Conservation (phyloP, 2,113 vertebrate species). For the Nibea coibor region DNA sequence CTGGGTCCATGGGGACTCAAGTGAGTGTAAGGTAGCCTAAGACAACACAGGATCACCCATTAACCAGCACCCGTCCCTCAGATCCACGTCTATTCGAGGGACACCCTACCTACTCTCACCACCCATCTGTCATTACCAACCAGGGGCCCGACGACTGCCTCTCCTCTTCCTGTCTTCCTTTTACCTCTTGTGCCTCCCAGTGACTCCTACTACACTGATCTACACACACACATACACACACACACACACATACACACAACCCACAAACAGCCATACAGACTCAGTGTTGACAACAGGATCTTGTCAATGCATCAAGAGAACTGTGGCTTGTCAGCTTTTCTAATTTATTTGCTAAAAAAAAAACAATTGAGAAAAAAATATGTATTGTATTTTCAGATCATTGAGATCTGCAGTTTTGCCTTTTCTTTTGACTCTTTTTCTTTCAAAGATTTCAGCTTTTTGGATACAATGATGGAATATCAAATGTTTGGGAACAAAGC, state of each 20-base stretch:
- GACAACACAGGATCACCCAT: conserved; percentile 20
- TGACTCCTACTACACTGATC: conserved; percentile 48
- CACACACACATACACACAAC: conserved; percentile 18
- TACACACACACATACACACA: conserved; percentile 12
- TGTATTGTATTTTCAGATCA: conserved; percentile 54
- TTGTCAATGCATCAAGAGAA: conserved; percentile 53
- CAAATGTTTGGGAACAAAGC: conserved; percentile 31
- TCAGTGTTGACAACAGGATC: conserved; percentile 62
- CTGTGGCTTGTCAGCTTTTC: conserved; percentile 70
- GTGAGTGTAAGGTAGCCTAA: conserved; percentile 86
- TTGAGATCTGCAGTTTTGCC: conserved; percentile 50
- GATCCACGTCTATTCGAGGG: not conserved
- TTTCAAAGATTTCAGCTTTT: conserved; percentile 33
- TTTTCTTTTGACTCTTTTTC: conserved; percentile 35
- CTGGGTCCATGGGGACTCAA: conserved; percentile 92
- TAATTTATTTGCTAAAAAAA: conserved; percentile 81
- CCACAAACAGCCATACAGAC: conserved; percentile 54
- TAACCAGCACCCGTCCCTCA: not conserved
- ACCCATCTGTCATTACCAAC: conserved; percentile 12
- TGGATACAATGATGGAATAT: conserved; percentile 37
- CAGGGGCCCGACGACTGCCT: conserved; percentile 57
- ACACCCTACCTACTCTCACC: not conserved
- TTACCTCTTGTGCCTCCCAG: conserved; percentile 45
- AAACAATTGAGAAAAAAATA: conserved; percentile 54
- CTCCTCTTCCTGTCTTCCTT: conserved; percentile 31